Evolutionary conservation across 1,140 invertebrate genomes (phyloP), one percentile per base, ranked within the genome.

Genomic region (Sminthurides bifidus): DNA sequence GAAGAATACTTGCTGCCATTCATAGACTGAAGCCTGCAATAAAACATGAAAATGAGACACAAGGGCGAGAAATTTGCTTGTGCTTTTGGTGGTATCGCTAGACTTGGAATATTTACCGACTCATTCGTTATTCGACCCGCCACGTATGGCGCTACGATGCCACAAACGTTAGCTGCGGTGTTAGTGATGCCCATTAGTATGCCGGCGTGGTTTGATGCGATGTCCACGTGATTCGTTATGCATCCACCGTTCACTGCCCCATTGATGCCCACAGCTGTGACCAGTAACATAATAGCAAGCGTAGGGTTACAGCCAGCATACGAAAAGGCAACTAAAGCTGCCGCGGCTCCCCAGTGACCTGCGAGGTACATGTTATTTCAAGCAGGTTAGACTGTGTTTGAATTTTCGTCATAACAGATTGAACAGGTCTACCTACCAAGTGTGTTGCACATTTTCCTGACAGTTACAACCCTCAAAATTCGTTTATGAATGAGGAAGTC

Each of bases 191-290:
- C 52, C 4, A 54, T 41, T 0, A 88, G 69, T 1, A 80, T 79
- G 14, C 84, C 84, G 2, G 81, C 80, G 67, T 82, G 84, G 66
- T 85, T 85, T 0, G 84, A 83, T 2, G 83, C 77, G 58, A 87
- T 73, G 68, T 86, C 84, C 54, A 48, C 24, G 30, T 48, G 44
- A 19, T 48, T 48, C 14, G 21, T 48, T 43, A 68, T 65, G n/a
- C 57, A 67, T 1, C 67, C 65, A 12, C 61, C 57, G 52, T 65
- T 67, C n/a, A 61, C 58, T 12, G 82, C 83, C 17, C 84, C 85
- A 15, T 77, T 78, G 56, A 87, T 80, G 1, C 81, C 81, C 1
- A 83, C 82, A 0, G 83, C 75, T 10, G 81, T 73, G 40, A 80
- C 79, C 2, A 89, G 74, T 66, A 87, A 76, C 30, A 83, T 68